These are phyloP conservation scores for Acheta domesticus DNA, from an alignment of 2,888 invertebrate genomes.

Conservation along the genomic window DNA sequence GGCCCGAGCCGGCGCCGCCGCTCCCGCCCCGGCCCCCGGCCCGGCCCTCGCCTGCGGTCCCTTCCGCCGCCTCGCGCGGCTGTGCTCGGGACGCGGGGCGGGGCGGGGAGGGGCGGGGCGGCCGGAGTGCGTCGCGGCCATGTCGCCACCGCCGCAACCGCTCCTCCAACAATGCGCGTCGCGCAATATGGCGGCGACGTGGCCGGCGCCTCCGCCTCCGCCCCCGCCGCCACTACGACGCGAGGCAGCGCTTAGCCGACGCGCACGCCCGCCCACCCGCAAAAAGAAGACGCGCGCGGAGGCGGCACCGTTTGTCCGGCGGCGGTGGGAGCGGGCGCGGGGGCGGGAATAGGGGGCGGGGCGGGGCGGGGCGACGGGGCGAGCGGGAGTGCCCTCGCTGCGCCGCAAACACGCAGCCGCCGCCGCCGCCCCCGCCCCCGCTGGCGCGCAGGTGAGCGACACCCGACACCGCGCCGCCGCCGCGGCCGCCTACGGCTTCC, in stretches of 20 bases:
- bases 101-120: not conserved
- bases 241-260: too few relatives aligned
- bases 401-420: not conserved
- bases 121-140: not conserved
- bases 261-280: too few relatives aligned
- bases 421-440: not conserved
- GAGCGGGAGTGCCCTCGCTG: not conserved
- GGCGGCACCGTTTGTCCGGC: not conserved
- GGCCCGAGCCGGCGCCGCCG: not conserved
- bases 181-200: not conserved
- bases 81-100: not conserved
- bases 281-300: not conserved
- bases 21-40: not conserved
- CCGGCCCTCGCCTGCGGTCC: not conserved
- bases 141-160: not conserved
- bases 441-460: not conserved
- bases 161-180: not conserved
- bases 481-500: not conserved
- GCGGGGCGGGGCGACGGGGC: not conserved
- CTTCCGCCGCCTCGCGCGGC: not conserved
- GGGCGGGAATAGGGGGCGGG: not conserved
- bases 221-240: too few relatives aligned
- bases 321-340: not conserved
- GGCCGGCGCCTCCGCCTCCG: not conserved
- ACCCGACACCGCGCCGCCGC: conserved; percentile 1